phyloP scores from a whole-genome alignment of 2,113 vertebrate genomes.

The Isichthys henryi region DNA sequence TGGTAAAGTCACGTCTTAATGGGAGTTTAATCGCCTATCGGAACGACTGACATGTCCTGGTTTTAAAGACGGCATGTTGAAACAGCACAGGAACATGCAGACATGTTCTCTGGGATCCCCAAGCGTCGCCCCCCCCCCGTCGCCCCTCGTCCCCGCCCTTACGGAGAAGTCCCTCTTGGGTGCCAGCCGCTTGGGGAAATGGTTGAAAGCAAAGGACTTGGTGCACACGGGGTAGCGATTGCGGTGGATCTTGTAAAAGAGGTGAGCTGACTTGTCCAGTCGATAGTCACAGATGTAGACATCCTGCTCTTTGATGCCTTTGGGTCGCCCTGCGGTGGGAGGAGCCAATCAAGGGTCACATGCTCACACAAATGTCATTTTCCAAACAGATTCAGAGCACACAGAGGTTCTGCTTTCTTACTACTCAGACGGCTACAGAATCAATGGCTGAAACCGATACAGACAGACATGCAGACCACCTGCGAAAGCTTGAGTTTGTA shows the following conservation, averaged over 20 bases:
- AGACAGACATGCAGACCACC: neutral
- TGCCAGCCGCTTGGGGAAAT: conserved; percentile 88
- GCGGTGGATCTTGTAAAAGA: conserved; percentile 98
- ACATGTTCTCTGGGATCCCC: neutral
- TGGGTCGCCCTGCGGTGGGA: conserved; percentile 74
- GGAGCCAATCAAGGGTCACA: neutral
- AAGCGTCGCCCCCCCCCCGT: neutral
- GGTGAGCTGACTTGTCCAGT: conserved; percentile 92
- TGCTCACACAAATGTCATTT: neutral
- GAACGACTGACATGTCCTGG: neutral
- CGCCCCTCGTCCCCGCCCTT: conserved; percentile 39
- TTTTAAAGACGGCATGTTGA: neutral
- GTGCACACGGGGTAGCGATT: conserved; percentile 96
- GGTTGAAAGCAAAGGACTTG: conserved; percentile 93
- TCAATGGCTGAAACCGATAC: neutral
- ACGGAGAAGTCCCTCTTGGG: conserved; percentile 97
- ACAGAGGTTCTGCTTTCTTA: neutral
- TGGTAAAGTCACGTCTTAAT: neutral
- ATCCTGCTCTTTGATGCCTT: conserved; percentile 89
- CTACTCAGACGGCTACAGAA: neutral
- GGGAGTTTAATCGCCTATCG: neutral
- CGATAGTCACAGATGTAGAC: conserved; percentile 98
- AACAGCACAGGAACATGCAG: neutral
- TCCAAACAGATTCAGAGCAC: neutral
- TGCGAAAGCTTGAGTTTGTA: neutral